phyloP scores from a whole-genome alignment of 2,797 vertebrate species.

The Enteromius thamalakanensis region DNA sequence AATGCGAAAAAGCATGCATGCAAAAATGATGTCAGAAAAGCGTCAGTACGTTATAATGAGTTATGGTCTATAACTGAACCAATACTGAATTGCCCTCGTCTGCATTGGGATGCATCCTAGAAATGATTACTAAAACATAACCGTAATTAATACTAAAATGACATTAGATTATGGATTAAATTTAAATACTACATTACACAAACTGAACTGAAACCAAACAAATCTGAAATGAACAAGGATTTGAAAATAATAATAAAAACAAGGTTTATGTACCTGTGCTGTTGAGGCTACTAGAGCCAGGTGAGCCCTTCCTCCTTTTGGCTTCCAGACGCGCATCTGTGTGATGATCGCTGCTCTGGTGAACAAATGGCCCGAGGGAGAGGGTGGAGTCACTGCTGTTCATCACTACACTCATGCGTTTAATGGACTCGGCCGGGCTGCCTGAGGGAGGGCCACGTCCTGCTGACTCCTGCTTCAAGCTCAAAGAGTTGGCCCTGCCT shows the following conservation, averaged over 20 bases:
- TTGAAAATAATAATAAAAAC: not conserved
- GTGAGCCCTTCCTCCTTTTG: conserved; percentile 94
- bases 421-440: conserved; percentile 95
- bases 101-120: no score
- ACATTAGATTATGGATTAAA: no score
- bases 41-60: no score
- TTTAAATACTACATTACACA: no score
- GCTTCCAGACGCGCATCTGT: conserved; percentile 88
- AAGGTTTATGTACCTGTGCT: conserved; percentile 59
- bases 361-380: conserved; percentile 94
- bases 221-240: not conserved
- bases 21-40: no score
- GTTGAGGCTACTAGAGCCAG: conserved; percentile 78
- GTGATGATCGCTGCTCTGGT: conserved; percentile 84
- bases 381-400: conserved; percentile 97
- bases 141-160: no score
- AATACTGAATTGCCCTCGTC: no score
- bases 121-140: no score
- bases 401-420: conserved; percentile 98
- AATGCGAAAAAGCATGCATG: no score
- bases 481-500: conserved; percentile 85
- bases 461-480: conserved; percentile 87
- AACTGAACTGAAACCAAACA: no score
- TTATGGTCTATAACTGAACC: no score
- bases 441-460: conserved; percentile 86